Evolutionary conservation across 2,888 invertebrate genomes (phyloP).

Genomic region (Taphrorychus bicolor): DNA sequence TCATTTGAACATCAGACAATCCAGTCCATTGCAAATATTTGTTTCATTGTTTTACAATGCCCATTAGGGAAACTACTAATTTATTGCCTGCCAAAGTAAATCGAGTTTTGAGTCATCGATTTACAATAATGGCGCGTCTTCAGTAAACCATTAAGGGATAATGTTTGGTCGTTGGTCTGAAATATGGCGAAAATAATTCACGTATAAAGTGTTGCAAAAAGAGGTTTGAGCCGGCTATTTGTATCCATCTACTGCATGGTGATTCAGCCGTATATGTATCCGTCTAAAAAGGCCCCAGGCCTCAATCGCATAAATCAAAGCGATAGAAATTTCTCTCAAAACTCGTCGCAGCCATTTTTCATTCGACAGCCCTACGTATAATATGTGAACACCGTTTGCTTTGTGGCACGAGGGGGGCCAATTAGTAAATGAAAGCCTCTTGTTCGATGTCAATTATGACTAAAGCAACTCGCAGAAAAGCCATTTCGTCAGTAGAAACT

Average conservation of each 20-base stretch:
- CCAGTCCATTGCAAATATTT: neutral
- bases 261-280: constrained; percentile 34
- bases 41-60: neutral
- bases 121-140: neutral
- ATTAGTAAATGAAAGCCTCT: neutral
- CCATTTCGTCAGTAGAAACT: constrained; percentile 11
- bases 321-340: constrained; percentile 25
- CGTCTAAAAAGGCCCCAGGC: constrained; percentile 30
- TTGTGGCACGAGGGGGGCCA: neutral
- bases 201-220: constrained; percentile 27
- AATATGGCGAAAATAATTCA: constrained; percentile 32
- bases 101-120: neutral
- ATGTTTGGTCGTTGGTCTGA: constrained; percentile 12
- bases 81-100: constrained; percentile 10
- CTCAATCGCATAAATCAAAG: constrained; percentile 36
- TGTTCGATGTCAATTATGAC: neutral
- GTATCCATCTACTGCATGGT: constrained; percentile 37
- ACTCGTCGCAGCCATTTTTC: constrained; percentile 34
- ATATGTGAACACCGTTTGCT: neutral
- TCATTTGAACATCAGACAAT: neutral
- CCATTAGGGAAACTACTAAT: neutral
- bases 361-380: constrained; percentile 3
- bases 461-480: neutral
- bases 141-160: neutral
- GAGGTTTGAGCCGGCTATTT: constrained; percentile 25